phyloP scores from a whole-genome alignment of 2,113 vertebrate genomes.

The Carassius carassius region DNA sequence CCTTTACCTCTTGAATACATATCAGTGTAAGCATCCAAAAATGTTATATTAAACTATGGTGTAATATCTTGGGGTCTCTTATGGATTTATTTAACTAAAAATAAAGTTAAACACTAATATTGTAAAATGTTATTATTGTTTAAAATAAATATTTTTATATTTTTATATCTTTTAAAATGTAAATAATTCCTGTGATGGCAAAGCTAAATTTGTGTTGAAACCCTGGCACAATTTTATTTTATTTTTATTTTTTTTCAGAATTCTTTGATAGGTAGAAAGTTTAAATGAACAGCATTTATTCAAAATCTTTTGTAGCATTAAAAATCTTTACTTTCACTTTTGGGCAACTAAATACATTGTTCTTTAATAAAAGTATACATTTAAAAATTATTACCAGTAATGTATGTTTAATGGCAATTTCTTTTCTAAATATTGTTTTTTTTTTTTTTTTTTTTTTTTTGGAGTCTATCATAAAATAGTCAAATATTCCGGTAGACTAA shows the following conservation, averaged over 20 bases:
- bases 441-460: no score
- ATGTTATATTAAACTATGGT: not conserved
- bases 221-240: no score
- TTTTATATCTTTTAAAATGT: not conserved
- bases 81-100: not conserved
- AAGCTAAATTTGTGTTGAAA: not conserved
- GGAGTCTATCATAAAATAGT: no score
- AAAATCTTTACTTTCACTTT: no score
- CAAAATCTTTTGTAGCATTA: no score
- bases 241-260: not conserved
- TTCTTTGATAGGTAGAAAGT: not conserved
- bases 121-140: not conserved
- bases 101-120: not conserved
- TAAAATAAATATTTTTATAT: not conserved
- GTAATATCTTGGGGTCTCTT: not conserved
- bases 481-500: not conserved
- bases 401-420: not conserved
- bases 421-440: not conserved
- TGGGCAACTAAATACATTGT: no score
- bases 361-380: no score
- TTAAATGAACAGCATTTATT: not conserved
- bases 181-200: not conserved
- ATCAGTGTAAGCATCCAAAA: not conserved
- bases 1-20: not conserved
- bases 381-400: no score